phyloP scores from a whole-genome alignment of 2,113 vertebrate genomes.

The Cavia porcellus region DNA sequence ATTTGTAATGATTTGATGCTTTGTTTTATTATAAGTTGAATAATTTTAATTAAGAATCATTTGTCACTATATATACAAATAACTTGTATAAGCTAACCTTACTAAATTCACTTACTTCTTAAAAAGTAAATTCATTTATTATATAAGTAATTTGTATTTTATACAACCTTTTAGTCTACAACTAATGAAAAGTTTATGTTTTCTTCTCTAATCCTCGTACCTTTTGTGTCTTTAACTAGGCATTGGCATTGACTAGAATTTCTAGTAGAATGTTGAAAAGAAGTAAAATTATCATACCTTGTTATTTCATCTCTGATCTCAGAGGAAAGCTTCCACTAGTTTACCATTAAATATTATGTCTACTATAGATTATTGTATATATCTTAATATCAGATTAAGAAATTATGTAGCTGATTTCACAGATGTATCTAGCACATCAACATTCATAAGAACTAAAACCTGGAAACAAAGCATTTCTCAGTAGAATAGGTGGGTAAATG shows the following conservation, averaged over 20 bases:
- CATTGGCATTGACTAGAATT: background rate
- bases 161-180: background rate
- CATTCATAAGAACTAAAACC: background rate
- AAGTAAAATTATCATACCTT: background rate
- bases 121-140: conserved; percentile 29
- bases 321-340: conserved; percentile 5
- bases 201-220: background rate
- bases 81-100: background rate
- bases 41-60: conserved; percentile 26
- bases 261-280: conserved; percentile 21
- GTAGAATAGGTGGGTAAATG: background rate
- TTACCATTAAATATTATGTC: background rate
- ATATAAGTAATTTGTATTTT: background rate
- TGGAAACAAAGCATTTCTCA: background rate
- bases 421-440: background rate
- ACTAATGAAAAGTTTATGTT: background rate
- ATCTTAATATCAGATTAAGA: conserved; percentile 9
- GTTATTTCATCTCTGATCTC: background rate
- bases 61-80: background rate
- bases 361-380: background rate
- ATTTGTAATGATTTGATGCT: background rate
- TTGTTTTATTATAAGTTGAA: background rate
- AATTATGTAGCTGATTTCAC: background rate
- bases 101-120: conserved; percentile 29
- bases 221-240: background rate